Percentiles rank a stretch among this genome's conserved stretches.
Conservation (phyloP, 2,113 vertebrate genomes). For the Carettochelys insculpta region DNA sequence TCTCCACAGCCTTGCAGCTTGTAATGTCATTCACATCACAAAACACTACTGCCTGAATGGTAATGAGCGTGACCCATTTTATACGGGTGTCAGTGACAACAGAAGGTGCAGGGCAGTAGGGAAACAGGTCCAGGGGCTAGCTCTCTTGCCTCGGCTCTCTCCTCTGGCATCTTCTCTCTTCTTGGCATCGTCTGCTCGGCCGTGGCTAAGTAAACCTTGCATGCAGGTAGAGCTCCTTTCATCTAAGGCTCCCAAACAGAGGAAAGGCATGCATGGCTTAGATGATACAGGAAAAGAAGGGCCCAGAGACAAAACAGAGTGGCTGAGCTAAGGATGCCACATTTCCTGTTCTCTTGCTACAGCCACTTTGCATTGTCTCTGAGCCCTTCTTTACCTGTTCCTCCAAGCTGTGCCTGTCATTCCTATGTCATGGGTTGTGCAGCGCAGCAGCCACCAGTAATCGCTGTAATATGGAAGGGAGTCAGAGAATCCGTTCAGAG, state of each 20-base stretch:
- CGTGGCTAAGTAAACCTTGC: neutral
- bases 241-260: neutral
- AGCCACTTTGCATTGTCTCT: neutral
- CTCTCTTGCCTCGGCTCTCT: neutral
- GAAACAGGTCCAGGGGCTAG: neutral
- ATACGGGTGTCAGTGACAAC: fast-evolving
- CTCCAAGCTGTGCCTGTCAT: neutral
- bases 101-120: neutral
- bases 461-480: neutral
- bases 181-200: neutral
- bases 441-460: neutral
- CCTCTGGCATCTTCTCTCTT: neutral
- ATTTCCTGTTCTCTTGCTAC: neutral
- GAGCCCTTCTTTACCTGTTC: neutral
- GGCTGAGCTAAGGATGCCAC: too few species aligned
- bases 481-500: fast-evolving
- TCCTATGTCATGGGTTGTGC: neutral
- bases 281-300: neutral
- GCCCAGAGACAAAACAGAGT: neutral
- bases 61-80: fast-evolving
- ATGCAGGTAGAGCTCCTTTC: neutral
- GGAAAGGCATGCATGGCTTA: neutral
- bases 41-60: neutral
- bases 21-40: fast-evolving
- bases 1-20: neutral